These are phyloP conservation scores for Chaetorhynchus papuensis DNA, from an alignment of 2,113 vertebrate species.

Conservation along the genomic window DNA sequence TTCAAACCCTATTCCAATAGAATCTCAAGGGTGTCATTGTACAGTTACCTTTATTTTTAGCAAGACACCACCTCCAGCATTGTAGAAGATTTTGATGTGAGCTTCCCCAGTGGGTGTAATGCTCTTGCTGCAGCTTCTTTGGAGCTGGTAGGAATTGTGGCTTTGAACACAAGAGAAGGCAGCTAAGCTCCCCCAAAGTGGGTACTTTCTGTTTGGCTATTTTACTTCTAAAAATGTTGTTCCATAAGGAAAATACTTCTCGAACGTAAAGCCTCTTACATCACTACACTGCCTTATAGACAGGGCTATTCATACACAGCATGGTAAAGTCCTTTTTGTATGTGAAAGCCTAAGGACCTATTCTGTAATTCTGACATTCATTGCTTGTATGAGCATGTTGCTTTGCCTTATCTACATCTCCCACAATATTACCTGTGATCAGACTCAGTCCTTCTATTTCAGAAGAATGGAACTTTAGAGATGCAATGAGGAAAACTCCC, in stretches of 20 bases:
- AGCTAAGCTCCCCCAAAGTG: neutral
- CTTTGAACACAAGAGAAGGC: neutral
- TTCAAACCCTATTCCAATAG: neutral
- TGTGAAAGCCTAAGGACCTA: neutral
- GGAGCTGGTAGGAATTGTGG: neutral
- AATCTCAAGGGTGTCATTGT: neutral
- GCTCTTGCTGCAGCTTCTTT: neutral
- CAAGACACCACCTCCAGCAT: neutral
- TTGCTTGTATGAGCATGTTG: neutral
- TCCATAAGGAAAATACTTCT: neutral
- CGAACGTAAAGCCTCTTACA: neutral
- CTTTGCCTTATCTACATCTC: neutral
- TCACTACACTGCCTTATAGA: neutral
- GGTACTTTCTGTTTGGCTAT: neutral
- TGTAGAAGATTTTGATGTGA: neutral
- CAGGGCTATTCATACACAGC: neutral
- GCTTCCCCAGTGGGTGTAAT: neutral
- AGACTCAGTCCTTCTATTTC: neutral
- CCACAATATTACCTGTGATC: neutral
- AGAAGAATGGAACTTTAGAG: neutral
- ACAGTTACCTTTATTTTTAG: neutral
- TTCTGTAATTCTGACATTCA: neutral
- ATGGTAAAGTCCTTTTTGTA: neutral
- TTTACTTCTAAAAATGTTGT: neutral
- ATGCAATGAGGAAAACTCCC: neutral